A percentile compares a stretch with the other conserved stretches of the same genome.
phyloP scores from a whole-genome alignment of 2,888 invertebrate species.

The Euplexia lucipara region DNA sequence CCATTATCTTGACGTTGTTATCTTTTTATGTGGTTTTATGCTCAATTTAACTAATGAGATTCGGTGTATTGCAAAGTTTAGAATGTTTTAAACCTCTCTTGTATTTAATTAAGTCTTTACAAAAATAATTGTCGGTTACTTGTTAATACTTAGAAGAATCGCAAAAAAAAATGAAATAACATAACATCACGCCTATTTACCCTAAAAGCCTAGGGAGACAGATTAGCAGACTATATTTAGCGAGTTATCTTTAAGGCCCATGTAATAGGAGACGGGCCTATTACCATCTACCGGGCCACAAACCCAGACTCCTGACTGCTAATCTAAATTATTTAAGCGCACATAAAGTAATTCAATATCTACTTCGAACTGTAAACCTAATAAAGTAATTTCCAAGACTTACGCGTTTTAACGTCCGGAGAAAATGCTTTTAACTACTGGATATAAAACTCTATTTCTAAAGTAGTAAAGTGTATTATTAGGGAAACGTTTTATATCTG shows the following conservation, averaged over 20 bases:
- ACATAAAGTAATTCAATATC: background rate
- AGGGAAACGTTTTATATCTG: conserved; percentile 7
- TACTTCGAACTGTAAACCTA: conserved; percentile 1
- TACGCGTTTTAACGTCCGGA: background rate
- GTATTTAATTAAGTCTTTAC: background rate
- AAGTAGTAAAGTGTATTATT: conserved; percentile 28
- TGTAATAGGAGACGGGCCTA: too few species aligned
- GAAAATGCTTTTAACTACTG: conserved; percentile 14
- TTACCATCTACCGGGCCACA: too few species aligned
- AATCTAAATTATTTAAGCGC: background rate
- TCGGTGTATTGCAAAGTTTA: background rate
- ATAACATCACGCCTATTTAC: too few species aligned
- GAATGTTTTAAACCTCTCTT: background rate
- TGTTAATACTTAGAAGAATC: background rate
- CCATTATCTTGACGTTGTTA: conserved; percentile 24
- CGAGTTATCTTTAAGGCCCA: too few species aligned
- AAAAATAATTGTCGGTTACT: background rate
- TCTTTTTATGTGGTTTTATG: conserved; percentile 46
- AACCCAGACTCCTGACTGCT: too few species aligned
- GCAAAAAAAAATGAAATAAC: too few species aligned
- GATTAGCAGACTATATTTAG: too few species aligned
- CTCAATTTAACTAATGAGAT: conserved; percentile 35
- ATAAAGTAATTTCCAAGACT: background rate
- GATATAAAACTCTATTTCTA: conserved; percentile 26
- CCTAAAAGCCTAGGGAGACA: too few species aligned